Evolutionary conservation across 2,113 vertebrate genomes (phyloP), one percentile per base, ranked within the genome.

Genomic region (Nibea albiflora): DNA sequence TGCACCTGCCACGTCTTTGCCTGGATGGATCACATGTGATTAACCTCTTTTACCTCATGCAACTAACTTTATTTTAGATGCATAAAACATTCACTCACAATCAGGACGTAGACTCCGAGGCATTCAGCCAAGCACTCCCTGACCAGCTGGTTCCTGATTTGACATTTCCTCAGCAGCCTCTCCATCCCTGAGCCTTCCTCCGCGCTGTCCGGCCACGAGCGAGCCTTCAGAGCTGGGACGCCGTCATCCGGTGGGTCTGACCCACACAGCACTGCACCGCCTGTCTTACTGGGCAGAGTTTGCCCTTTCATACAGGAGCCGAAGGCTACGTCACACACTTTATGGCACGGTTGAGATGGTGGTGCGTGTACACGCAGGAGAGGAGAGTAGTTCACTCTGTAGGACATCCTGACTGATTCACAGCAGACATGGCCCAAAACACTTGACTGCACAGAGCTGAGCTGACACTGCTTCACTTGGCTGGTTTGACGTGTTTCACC

Each of bases 81-180:
- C 19, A 8, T 16, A 47, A 22, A 2, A 19, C 11, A 12, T 26
- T 26, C 11, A 93, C 95, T 94, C 85, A 94, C 95, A 74, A 95
- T 95, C 26, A 95, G 6, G 80, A 94, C 2, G 24, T 93, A 95
- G 35, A 94, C 89, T 8, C 95, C 94, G 0, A 95, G 90, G 84
- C 89, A 92, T 57, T 95, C 95, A 0, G 95, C 94, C 78, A 95
- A 39, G 66, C 95, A 95, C 77, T 94, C 90, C 50, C 92, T 83
- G 69, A 90, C 20, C 71, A 95, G 82, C 4, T 66, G 69, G 80
- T 53, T 95, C 49, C 68, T 88, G 89, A 95, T 90, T 26, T 22
- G 80, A 68, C 89, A 94, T 77, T 66, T 94, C 73, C n/a, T 90
- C 69, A 95, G 84, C 47, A 94, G 80, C 64, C 63, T 83, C 58